Conservation (phyloP, 2,888 invertebrate species). For the Diachrysia chrysitis region DNA sequence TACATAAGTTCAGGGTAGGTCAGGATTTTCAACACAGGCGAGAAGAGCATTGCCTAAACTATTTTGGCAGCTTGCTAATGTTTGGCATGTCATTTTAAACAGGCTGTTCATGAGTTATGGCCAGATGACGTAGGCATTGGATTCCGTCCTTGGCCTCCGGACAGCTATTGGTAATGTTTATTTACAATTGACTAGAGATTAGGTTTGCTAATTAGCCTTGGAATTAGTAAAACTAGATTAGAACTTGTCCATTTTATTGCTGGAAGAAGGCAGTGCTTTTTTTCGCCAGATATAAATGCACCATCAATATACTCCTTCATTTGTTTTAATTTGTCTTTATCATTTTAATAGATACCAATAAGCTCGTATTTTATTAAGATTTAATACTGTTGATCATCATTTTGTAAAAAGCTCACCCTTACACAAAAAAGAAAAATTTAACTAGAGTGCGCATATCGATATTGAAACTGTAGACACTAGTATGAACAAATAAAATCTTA, state of each 20-base stretch:
- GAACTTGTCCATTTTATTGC: not conserved
- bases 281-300: too few relatives aligned
- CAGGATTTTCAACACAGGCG: not conserved
- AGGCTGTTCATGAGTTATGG: slow-evolving; percentile 38
- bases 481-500: too few relatives aligned
- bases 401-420: too few relatives aligned
- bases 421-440: too few relatives aligned
- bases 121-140: slow-evolving; percentile 39
- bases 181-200: slow-evolving; percentile 15
- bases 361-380: too few relatives aligned
- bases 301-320: too few relatives aligned
- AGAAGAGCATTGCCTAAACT: not conserved
- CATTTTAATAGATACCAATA: too few relatives aligned
- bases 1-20: not conserved
- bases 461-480: too few relatives aligned
- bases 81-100: slow-evolving; percentile 38
- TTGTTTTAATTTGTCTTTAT: too few relatives aligned
- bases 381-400: too few relatives aligned
- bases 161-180: slow-evolving; percentile 19
- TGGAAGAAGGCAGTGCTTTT: too few relatives aligned
- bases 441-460: too few relatives aligned
- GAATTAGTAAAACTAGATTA: not conserved
- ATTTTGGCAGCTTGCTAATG: slow-evolving; percentile 46
- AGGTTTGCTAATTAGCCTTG: not conserved
- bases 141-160: slow-evolving; percentile 32